These are phyloP conservation scores for Tipula lateralis DNA, from an alignment of 2,888 invertebrate species.

Conservation along the genomic window DNA sequence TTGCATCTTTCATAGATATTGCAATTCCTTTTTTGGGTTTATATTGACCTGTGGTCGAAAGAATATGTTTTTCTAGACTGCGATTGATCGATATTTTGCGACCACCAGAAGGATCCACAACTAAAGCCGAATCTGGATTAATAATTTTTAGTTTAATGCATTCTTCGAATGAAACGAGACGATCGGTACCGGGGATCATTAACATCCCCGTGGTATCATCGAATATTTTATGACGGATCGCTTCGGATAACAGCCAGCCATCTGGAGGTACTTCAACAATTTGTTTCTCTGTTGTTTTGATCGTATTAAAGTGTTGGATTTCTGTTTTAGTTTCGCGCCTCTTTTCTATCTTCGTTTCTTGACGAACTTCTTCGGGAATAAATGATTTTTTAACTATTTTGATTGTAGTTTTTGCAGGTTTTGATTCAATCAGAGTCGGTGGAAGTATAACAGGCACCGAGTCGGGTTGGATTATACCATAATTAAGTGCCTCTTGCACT, in stretches of 20 bases:
- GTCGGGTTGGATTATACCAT: slow-evolving; percentile 64
- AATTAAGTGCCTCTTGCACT: slow-evolving; percentile 70
- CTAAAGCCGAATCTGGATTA: slow-evolving; percentile 74
- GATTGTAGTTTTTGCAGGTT: slow-evolving; percentile 55
- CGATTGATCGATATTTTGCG: slow-evolving; percentile 63
- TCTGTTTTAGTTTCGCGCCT: slow-evolving; percentile 42
- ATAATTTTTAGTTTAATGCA: slow-evolving; percentile 81
- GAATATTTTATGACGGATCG: slow-evolving; percentile 75
- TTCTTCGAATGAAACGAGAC: slow-evolving; percentile 78
- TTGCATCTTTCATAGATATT: slow-evolving; percentile 70
- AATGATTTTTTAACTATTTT: slow-evolving; percentile 56
- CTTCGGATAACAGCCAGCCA: slow-evolving; percentile 78
- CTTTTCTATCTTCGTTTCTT: slow-evolving; percentile 47
- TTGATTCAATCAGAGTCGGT: slow-evolving; percentile 49
- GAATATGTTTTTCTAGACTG: slow-evolving; percentile 71
- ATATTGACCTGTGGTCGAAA: slow-evolving; percentile 77
- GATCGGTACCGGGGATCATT: slow-evolving; percentile 79
- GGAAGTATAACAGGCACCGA: slow-evolving; percentile 42
- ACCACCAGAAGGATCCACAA: slow-evolving; percentile 70
- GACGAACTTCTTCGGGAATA: slow-evolving; percentile 39
- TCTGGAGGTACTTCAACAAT: slow-evolving; percentile 74
- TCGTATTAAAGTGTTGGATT: slow-evolving; percentile 39
- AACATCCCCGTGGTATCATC: slow-evolving; percentile 80
- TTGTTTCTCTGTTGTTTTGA: slow-evolving; percentile 55
- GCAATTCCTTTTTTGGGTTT: slow-evolving; percentile 50